phyloP scores from a whole-genome alignment of 2,113 vertebrate species.

The Psophia crepitans region DNA sequence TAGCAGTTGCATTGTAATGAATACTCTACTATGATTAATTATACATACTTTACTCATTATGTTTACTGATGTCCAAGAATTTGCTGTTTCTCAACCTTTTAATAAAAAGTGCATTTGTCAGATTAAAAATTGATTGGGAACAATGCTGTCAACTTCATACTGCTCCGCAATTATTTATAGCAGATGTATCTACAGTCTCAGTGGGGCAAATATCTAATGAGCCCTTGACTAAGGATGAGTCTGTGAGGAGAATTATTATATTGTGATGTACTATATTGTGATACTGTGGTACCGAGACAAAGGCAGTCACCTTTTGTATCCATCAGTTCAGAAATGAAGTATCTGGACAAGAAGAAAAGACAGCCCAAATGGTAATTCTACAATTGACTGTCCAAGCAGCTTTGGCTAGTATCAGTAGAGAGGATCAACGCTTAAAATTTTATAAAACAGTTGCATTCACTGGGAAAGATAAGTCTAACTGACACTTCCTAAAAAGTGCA shows the following conservation, averaged over 20 bases:
- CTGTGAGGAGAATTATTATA: neutral
- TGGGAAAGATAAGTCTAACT: neutral
- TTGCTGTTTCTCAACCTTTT: neutral
- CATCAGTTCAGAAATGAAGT: neutral
- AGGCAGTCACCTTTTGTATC: neutral
- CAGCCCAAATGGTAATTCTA: neutral
- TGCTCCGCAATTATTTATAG: neutral
- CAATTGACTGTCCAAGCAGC: neutral
- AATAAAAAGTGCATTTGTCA: constrained; percentile 3
- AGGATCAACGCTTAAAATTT: neutral
- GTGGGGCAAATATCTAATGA: neutral
- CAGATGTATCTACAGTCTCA: neutral
- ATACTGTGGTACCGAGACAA: neutral
- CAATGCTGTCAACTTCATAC: neutral
- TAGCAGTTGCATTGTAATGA: neutral
- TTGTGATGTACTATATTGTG: neutral
- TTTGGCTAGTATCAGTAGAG: neutral
- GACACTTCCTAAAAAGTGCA: neutral
- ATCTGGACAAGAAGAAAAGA: neutral
- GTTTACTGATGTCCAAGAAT: neutral
- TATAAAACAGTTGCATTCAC: neutral
- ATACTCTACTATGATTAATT: neutral
- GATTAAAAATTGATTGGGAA: neutral
- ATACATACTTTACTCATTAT: neutral
- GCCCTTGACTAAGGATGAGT: neutral